Base-by-base conservation (phyloP, 2,113 vertebrate genomes). In the Psilopogon haemacephalus region DNA sequence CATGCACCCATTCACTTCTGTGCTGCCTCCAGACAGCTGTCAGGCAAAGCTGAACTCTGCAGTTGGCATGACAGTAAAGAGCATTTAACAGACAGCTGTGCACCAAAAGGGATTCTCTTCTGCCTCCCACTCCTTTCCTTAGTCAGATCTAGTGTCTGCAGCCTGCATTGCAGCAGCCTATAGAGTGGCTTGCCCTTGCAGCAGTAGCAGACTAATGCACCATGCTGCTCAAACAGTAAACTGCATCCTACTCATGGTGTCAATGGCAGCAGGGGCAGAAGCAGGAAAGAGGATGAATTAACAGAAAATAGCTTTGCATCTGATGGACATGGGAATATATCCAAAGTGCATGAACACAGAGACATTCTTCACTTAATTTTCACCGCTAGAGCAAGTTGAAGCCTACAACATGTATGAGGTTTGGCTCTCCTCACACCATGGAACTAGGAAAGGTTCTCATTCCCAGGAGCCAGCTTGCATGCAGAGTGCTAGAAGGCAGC, bases 341-440 rank as follows among this genome's bases (percentile, higher is more conserved):
- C 19, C 63, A 9, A 46, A 55, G 21, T 6, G 21, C 46, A 42
- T 27, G 19, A 21, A 11, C 4, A 26, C 0, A 0, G 14, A 42
- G 11, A 10, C 8, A 5, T 24, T 63, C 40, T 32, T 33, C 1
- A 0, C 1, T 1, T 20, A 13, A 27, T 23, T 65, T 44, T 67
- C 52, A 50, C 3, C 52, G 18, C 40, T 16, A 37, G 6, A 70
- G 46, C 52, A 59, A 59, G 17, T 0, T 52, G 60, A 81, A 94
- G n/a, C n/a, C 64, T 35, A 15, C 30, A 63, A 33, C 24, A 26
- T 0, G 0, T 1, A 5, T 17, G 28, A 68, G 16, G 21, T 28
- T 60, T 52, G 38, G 38, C 7, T 68, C 15, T 42, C 59, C 65
- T 73, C 56, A 30, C 30, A 64, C 11, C 48, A 4, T 10, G 13